Percentiles rank a stretch among this genome's conserved stretches.
phyloP scores from a whole-genome alignment of 2,797 vertebrate genomes.

The Thamnophis elegans region DNA sequence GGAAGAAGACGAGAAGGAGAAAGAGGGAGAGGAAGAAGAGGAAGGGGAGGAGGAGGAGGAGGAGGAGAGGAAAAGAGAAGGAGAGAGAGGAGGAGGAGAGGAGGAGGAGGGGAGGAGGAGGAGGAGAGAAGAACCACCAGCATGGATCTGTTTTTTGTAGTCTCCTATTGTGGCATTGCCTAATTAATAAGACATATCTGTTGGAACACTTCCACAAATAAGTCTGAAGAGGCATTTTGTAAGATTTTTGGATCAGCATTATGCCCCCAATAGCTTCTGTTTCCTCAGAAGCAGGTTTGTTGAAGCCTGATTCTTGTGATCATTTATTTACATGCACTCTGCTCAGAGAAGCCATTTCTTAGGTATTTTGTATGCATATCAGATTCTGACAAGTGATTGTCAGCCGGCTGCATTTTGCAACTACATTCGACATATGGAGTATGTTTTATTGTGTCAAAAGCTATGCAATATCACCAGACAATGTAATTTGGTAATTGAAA shows the following conservation, averaged over 20 bases:
- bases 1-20: too few species aligned
- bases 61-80: too few species aligned
- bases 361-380: constrained; percentile 55
- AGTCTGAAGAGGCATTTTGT: constrained; percentile 51
- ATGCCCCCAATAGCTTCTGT: constrained; percentile 44
- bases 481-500: constrained; percentile 40
- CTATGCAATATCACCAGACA: constrained; percentile 11
- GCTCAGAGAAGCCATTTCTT: constrained; percentile 52
- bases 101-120: too few species aligned
- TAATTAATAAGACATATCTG: neutral
- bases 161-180: neutral
- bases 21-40: too few species aligned
- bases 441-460: constrained; percentile 22
- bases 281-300: constrained; percentile 47
- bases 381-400: constrained; percentile 41
- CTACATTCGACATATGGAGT: constrained; percentile 22
- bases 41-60: too few species aligned
- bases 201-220: constrained; percentile 2
- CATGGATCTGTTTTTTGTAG: neutral
- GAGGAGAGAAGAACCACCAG: neutral
- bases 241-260: constrained; percentile 55
- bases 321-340: constrained; percentile 65
- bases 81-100: too few species aligned
- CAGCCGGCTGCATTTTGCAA: constrained; percentile 23
- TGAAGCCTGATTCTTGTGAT: constrained; percentile 64